phyloP scores from a whole-genome alignment of 2,888 invertebrate species.

The Acleris laterana region DNA sequence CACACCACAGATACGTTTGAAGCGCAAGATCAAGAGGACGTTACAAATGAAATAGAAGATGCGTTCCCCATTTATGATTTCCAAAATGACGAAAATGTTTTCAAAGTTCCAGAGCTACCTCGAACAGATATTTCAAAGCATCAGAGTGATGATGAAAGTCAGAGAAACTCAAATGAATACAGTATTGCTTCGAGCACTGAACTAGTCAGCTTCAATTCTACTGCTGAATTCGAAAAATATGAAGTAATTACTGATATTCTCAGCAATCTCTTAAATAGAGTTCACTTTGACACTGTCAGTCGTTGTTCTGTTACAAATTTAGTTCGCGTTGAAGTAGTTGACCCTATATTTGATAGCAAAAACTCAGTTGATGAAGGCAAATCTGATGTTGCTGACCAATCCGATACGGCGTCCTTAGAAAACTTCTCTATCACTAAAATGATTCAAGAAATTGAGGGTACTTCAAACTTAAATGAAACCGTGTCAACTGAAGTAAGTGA shows the following conservation, averaged over 20 bases:
- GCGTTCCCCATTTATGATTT: background rate
- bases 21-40: background rate
- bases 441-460: slow-evolving; percentile 61
- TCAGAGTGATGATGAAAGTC: slow-evolving; percentile 23
- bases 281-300: slow-evolving; percentile 48
- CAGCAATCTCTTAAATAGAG: slow-evolving; percentile 54
- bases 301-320: slow-evolving; percentile 22
- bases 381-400: slow-evolving; percentile 25
- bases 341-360: slow-evolving; percentile 37
- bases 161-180: slow-evolving; percentile 47
- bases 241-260: slow-evolving; percentile 68
- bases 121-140: slow-evolving; percentile 3
- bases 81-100: slow-evolving; percentile 30
- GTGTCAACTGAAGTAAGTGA: slow-evolving; percentile 60
- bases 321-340: background rate
- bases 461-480: slow-evolving; percentile 56
- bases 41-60: background rate
- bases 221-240: slow-evolving; percentile 72
- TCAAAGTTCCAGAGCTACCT: slow-evolving; percentile 39
- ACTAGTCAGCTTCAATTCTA: slow-evolving; percentile 67
- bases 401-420: slow-evolving; percentile 38
- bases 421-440: slow-evolving; percentile 69
- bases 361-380: slow-evolving; percentile 10
- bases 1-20: too few relatives aligned
- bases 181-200: slow-evolving; percentile 56